Base-by-base conservation (phyloP, 2,797 vertebrate species). In the Malurus splendens region DNA sequence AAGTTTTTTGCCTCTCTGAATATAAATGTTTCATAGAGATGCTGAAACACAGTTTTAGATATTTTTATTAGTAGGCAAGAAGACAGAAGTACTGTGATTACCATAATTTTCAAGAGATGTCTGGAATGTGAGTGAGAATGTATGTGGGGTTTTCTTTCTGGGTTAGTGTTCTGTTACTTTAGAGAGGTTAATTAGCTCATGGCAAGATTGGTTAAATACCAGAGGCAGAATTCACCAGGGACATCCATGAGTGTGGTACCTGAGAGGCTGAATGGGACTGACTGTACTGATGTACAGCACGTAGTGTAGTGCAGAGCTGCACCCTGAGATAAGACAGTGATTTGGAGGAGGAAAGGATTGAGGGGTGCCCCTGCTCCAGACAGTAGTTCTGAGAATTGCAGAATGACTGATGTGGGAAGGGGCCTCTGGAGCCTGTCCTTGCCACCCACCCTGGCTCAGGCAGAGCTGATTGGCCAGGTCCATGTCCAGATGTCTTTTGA, bases 211-310 rank as follows among this genome's bases (percentile, higher is more conserved):
- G 28, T 10, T 70, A 30, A 39, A 24, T 73, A 56, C 45, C 24
- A 56, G 55, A 47, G n/a, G 30, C 57, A 75, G 57, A 87, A 42
- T 39, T 73, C 2, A 5, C 13, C 12, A 9, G 74, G 42, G 16
- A 12, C 7, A 1, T 57, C 4, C 0, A 0, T 8, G 39, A 12
- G 1, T n/a, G 19, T 84, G 57, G 4, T 48, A 10, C 16, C 30
- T 68, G 48, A n/a, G 60, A 56, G 66, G 30, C 47, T 67, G 57
- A 60, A 15, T 42, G 54, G 50, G 25, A 9, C 13, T 41, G 65
- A 7, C 56, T 32, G 6, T n/a, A 4, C 28, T 51, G 36, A 17
- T 57, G 23, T 8, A 17, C 45, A 9, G 10, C 0, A 0, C 47
- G 12, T 5, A 17, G n/a, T 10, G 36, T 6, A 44, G 56, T 18